Conservation (phyloP, 2,113 vertebrate species). For the Gulo gulo region DNA sequence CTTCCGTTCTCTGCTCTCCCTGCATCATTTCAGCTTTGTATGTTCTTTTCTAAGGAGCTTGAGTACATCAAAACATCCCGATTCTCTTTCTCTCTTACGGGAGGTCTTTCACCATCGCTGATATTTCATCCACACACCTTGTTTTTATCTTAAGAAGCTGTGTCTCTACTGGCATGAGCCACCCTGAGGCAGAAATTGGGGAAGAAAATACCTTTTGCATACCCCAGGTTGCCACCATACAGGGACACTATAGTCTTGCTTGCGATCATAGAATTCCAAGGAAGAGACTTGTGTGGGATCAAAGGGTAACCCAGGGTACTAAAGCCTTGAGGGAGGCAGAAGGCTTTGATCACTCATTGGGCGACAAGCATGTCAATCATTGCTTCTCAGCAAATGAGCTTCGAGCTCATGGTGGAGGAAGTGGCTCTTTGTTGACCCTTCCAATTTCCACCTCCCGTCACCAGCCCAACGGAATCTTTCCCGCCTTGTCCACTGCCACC, state of each 20-base stretch:
- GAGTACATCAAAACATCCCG: not conserved
- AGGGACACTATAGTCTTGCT: not conserved
- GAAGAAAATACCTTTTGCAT: not conserved
- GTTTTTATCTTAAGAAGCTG: not conserved
- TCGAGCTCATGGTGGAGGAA: not conserved
- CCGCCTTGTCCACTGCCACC: rapidly evolving
- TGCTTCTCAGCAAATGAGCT: slow-evolving; percentile 31
- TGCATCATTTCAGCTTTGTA: slow-evolving; percentile 91
- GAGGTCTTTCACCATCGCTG: not conserved
- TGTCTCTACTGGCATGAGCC: not conserved
- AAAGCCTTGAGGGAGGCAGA: not conserved
- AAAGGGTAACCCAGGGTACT: not conserved
- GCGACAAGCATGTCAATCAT: not conserved
- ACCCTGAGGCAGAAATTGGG: not conserved
- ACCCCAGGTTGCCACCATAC: rapidly evolving
- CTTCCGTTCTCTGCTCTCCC: slow-evolving; percentile 92
- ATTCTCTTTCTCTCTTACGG: not conserved
- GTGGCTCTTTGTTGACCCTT: not conserved
- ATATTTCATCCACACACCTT: not conserved
- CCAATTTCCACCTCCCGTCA: not conserved
- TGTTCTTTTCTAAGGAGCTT: not conserved
- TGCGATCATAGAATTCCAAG: not conserved
- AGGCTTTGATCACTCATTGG: not conserved
- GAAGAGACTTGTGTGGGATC: not conserved
- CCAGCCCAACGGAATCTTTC: rapidly evolving